Base-by-base conservation (phyloP, 2,797 vertebrate genomes). In the Chaenodraco wilsoni region DNA sequence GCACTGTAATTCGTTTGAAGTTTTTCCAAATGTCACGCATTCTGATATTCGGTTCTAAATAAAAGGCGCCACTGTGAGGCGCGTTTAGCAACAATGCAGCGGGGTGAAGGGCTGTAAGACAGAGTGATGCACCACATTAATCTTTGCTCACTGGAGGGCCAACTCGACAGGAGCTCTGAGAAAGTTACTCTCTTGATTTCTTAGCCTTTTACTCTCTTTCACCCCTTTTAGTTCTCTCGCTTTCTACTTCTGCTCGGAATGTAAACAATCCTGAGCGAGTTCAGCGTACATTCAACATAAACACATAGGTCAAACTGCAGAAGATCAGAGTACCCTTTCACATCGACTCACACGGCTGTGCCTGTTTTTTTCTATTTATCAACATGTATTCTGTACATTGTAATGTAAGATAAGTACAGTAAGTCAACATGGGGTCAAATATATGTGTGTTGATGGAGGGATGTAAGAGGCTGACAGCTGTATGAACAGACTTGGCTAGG, bases 21-120 rank as follows among this genome's bases (percentile, higher is more conserved):
- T 88, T 87, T 37, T 87, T 85, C 84, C 79, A 79, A 90, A 92
- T 89, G 88, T 92, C 91, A 90, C 9, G 56, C 60, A 55, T 83
- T 82, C 81, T 82, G 81, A 87, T 91, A 85, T 88, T 89, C 78
- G 82, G 74, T 74, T 83, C 87, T 78, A 77, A 85, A 85, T 87
- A 85, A 90, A 90, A 89, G 79, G 58, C 72, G 69, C 72, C 64
- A 66, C 41, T 27, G 57, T 11, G 50, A 84, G 68, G 67, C 78
- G 82, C 65, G 33, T 84, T 84, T 69, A 72, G 65, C 72, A 74
- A 87, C 87, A 87, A 87, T 84, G 83, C 62, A 67, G 71, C 37
- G 0, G 41, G 80, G 63, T 64, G 84, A 87, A 61, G 76, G 69
- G 67, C 68, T 55, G 77, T 65, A 79, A 79, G 69, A 51, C 80